A percentile compares a stretch with the other conserved stretches of the same genome.
These are phyloP conservation scores for Clarias fuscus DNA, from an alignment of 2,797 vertebrate genomes.

Conservation along the genomic window DNA sequence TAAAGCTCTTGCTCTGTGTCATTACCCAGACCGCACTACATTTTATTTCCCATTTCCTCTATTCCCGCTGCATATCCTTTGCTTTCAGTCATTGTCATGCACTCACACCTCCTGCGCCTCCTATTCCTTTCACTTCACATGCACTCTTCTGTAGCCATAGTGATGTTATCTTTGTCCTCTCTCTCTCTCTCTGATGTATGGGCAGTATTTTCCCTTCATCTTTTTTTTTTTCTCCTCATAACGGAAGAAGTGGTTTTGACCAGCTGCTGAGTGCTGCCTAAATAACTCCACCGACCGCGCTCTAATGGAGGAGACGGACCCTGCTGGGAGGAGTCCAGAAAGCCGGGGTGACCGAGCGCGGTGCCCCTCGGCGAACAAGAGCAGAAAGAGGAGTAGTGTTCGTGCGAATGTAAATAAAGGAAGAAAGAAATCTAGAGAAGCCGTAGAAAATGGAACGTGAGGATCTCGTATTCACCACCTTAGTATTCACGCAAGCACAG, in stretches of 20 bases:
- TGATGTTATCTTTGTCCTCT: slow-evolving; percentile 43
- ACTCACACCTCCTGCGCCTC: slow-evolving; percentile 1
- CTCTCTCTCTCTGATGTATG: background rate
- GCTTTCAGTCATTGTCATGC: slow-evolving; percentile 21
- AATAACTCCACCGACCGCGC: slow-evolving; percentile 26
- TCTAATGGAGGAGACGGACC: slow-evolving; percentile 34
- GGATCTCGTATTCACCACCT: background rate
- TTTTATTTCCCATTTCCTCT: slow-evolving; percentile 24
- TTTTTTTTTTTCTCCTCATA: slow-evolving; percentile 40
- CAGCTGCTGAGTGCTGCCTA: slow-evolving; percentile 45
- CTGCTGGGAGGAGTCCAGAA: slow-evolving; percentile 15
- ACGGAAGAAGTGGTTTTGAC: slow-evolving; percentile 43
- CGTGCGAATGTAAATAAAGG: background rate
- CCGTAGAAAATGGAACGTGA: background rate
- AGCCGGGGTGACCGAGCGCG: background rate
- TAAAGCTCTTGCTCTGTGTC: slow-evolving; percentile 18
- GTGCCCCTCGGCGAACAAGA: background rate
- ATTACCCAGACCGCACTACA: slow-evolving; percentile 20
- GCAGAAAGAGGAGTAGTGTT: background rate
- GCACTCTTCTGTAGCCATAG: slow-evolving; percentile 38
- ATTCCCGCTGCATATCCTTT: background rate
- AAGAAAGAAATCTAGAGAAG: background rate
- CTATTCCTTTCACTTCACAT: slow-evolving; percentile 44
- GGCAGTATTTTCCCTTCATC: slow-evolving; percentile 46
- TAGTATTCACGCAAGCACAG: slow-evolving; percentile 3